These are phyloP conservation scores for Orientallactaga sibirica DNA, from an alignment of 2,797 vertebrate genomes.

Conservation along the genomic window DNA sequence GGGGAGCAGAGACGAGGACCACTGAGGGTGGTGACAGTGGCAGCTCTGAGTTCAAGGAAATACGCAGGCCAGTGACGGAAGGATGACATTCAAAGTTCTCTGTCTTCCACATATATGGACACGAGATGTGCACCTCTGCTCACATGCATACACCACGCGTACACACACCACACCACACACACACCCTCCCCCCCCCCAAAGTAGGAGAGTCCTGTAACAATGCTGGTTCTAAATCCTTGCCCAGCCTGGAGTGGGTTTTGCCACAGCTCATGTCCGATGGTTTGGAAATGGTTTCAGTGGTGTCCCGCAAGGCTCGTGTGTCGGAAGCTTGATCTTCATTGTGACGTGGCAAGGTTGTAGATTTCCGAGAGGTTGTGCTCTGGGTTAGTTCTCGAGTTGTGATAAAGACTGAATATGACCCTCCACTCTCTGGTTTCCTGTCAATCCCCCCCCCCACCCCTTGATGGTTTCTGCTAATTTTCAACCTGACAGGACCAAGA, in stretches of 20 bases:
- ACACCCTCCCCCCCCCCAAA: not conserved
- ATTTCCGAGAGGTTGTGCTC: not conserved
- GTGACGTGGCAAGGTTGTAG: not conserved
- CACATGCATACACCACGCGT: not conserved
- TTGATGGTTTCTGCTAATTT: too few relatives aligned
- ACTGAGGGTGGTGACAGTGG: too few relatives aligned
- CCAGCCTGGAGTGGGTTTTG: not conserved
- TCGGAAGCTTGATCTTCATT: not conserved
- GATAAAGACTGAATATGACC: not conserved
- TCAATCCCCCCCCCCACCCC: not conserved
- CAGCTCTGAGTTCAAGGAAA: too few relatives aligned
- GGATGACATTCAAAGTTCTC: too few relatives aligned
- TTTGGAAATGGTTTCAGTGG: not conserved
- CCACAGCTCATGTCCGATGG: too few relatives aligned
- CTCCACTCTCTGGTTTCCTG: not conserved
- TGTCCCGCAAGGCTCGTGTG: too few relatives aligned
- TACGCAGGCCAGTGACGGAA: too few relatives aligned
- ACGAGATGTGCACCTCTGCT: not conserved
- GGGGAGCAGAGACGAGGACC: too few relatives aligned
- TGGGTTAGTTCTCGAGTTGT: not conserved
- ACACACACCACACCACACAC: not conserved
- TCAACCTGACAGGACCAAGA: too few relatives aligned
- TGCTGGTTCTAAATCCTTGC: not conserved
- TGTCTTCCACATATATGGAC: not conserved
- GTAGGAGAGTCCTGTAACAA: not conserved